Conservation (phyloP, 2,888 invertebrate species). For the Rhimphoctona megacephalus region DNA sequence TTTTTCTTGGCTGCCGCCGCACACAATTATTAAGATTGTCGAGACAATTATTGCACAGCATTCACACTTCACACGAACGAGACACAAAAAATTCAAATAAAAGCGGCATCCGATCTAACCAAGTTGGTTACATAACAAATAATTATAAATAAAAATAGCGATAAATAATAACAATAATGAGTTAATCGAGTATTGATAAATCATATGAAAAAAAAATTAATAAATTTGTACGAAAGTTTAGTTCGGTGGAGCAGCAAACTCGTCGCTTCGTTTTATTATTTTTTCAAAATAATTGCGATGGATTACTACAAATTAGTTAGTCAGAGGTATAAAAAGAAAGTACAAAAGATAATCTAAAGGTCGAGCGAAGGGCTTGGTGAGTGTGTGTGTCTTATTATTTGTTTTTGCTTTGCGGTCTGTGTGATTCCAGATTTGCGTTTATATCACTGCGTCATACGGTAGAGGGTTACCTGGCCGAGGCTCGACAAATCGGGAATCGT, state of each 20-base stretch:
- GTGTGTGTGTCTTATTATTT: background rate
- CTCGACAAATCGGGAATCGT: constrained; percentile 82
- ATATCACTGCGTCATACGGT: constrained; percentile 78
- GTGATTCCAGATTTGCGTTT: constrained; percentile 66
- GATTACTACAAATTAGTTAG: constrained; percentile 51
- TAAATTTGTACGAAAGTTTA: background rate
- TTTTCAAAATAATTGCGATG: constrained; percentile 37
- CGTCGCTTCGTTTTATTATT: constrained; percentile 6
- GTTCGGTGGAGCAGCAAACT: background rate
- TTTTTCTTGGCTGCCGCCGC: constrained; percentile 17
- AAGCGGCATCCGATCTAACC: background rate
- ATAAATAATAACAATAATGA: background rate
- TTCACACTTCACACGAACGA: constrained; percentile 8
- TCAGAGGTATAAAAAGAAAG: constrained; percentile 63
- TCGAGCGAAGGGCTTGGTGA: constrained; percentile 51
- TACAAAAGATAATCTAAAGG: constrained; percentile 60
- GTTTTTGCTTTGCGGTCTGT: background rate
- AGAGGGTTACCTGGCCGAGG: constrained; percentile 84
- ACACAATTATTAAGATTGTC: background rate
- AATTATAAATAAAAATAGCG: background rate
- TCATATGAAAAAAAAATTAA: background rate
- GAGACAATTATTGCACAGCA: background rate
- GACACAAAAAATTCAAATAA: background rate
- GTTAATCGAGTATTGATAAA: background rate
- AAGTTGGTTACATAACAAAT: background rate